Conservation (phyloP, 2,888 invertebrate genomes). For the Lamellibrachia satsuma region DNA sequence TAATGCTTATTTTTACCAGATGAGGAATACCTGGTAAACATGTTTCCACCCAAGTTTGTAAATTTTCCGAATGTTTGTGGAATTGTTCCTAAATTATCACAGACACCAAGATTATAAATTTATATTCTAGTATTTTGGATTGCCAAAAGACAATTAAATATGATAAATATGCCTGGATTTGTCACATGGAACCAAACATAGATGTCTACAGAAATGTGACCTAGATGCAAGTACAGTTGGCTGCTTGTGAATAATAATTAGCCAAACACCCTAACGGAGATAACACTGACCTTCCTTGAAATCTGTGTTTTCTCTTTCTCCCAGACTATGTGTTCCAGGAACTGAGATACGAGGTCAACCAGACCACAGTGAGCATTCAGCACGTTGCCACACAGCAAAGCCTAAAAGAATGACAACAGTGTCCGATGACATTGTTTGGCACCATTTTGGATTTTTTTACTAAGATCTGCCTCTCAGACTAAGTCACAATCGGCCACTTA, state of each 20-base stretch:
- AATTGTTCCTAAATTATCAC: neutral
- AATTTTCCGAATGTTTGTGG: no score
- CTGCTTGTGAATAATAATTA: neutral
- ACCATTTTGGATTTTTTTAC: no score
- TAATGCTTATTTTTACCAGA: neutral
- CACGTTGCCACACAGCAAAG: constrained; percentile 73
- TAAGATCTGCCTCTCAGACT: no score
- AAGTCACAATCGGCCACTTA: no score
- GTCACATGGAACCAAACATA: neutral
- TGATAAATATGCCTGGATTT: neutral
- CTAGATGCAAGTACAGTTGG: neutral
- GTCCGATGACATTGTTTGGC: no score
- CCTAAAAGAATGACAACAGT: constrained; percentile 52
- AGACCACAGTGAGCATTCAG: constrained; percentile 74
- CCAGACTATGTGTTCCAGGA: constrained; percentile 78
- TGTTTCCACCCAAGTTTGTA: no score
- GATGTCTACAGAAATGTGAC: neutral
- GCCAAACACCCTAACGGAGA: neutral
- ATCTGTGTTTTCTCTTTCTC: constrained; percentile 71
- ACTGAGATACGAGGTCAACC: constrained; percentile 72
- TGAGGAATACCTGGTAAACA: no score
- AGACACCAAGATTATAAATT: neutral
- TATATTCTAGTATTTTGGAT: neutral
- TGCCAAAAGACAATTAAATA: neutral
- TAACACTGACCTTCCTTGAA: constrained; percentile 60